These are phyloP conservation scores for Watsonalla binaria DNA, from an alignment of 2,888 invertebrate species.

Conservation along the genomic window DNA sequence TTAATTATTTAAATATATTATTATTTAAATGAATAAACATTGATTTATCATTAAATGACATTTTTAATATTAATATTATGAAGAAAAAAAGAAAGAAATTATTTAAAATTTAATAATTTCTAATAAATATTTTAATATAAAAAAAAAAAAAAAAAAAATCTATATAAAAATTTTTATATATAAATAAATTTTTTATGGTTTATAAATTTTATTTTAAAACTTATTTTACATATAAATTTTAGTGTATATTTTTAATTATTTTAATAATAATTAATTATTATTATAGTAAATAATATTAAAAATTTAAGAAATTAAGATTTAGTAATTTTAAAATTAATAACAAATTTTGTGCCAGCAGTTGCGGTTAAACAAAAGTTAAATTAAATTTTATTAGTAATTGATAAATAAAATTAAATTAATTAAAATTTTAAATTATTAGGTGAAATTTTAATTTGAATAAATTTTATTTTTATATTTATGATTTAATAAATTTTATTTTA, in stretches of 20 bases:
- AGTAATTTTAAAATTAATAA: slow-evolving; percentile 78
- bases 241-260: slow-evolving; percentile 55
- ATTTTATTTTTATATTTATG: slow-evolving; percentile 47
- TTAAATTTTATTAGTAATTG: slow-evolving; percentile 73
- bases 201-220: slow-evolving; percentile 62
- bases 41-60: no score
- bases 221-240: slow-evolving; percentile 79
- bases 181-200: slow-evolving; percentile 72
- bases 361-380: slow-evolving; percentile 82
- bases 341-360: slow-evolving; percentile 84
- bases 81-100: no score
- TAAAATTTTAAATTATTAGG: slow-evolving; percentile 69
- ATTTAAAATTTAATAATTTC: no score
- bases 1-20: no score
- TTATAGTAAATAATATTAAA: slow-evolving; percentile 72
- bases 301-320: slow-evolving; percentile 81
- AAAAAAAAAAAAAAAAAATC: slow-evolving; percentile 58
- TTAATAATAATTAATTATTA: slow-evolving; percentile 49
- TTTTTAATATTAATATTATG: no score
- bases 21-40: no score
- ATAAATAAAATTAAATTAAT: slow-evolving; percentile 54
- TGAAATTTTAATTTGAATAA: slow-evolving; percentile 78
- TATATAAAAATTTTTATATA: slow-evolving; percentile 32
- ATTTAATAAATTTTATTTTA: slow-evolving; percentile 66
- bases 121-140: no score